Base-by-base conservation (phyloP, 2,888 invertebrate species). In the Eulithis prunata region DNA sequence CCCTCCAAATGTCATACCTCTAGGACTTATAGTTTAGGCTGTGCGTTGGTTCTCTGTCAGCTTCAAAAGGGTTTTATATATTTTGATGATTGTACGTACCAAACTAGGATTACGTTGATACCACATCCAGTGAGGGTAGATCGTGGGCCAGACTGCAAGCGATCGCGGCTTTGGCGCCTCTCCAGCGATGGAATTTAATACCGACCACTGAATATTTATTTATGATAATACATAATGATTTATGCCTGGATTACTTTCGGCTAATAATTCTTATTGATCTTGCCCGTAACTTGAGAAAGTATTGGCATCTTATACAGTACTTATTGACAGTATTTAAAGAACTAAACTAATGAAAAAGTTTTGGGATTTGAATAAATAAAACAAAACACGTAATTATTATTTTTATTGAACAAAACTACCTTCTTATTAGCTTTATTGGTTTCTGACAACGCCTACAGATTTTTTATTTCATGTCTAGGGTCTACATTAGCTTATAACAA, bases 151-250 rank as follows among this genome's bases (percentile, higher is more conserved):
- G 56, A 65, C 61, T 67, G 65, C 74, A 80, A 79, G 78, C 83
- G 80, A 80, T 82, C 81, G 82, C 78, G 84, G 81, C 80, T 82
- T 79, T 88, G 89, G 89, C 82, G 78, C 72, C 64, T 63, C 71
- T 86, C 89, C 89, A 89, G 83, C 76, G 80, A 87, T 88, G 85
- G 88, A 90, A 88, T 89, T 90, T 89, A 90, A 90, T 90, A 89
- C 88, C 82, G 75, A 78, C 83, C 84, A 83, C 87, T 90, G 90
- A 90, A 90, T 90, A 90, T 90, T 89, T 90, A 90, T 90, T 90
- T 90, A 90, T 90, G 90, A 85, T 90, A 90, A 90, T 90, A 84
- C 82, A 81, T 86, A 88, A 90, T 90, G 90, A 90, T 90, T 90
- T 90, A 90, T 90, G 84, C 85, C 79, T 77, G 81, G 81, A 81